Conservation (phyloP, 2,797 vertebrate genomes). For the Neostethus bicornis region DNA sequence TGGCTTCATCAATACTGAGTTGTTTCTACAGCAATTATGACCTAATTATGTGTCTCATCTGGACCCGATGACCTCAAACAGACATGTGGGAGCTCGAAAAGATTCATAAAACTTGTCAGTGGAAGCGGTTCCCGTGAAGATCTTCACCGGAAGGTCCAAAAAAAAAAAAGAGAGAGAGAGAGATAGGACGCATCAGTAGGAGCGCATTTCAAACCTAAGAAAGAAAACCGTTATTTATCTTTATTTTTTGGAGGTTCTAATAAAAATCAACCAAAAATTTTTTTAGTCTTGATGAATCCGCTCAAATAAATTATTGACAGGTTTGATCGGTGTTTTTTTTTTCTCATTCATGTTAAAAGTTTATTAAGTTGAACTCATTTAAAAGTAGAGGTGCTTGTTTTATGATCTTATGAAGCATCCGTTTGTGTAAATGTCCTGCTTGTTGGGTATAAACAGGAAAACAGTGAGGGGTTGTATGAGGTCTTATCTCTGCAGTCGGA, state of each 20-base stretch:
- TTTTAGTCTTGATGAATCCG: too few species aligned
- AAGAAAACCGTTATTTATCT: too few species aligned
- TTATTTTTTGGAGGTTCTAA: too few species aligned
- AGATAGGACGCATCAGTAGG: neutral
- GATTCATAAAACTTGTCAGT: slow-evolving; percentile 79
- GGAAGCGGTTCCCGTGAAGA: slow-evolving; percentile 10
- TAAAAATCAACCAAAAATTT: too few species aligned
- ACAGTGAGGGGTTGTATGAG: slow-evolving; percentile 2
- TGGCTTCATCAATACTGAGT: slow-evolving; percentile 78
- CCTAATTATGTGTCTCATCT: slow-evolving; percentile 81
- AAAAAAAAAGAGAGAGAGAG: slow-evolving; percentile 4
- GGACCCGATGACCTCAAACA: slow-evolving; percentile 78
- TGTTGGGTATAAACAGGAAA: slow-evolving; percentile 14
- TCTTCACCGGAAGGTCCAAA: slow-evolving; percentile 49
- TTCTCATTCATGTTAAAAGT: too few species aligned
- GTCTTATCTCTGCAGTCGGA: slow-evolving; percentile 55
- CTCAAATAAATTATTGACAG: too few species aligned
- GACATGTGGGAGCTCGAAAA: slow-evolving; percentile 64
- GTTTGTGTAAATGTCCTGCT: neutral
- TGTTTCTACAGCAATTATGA: slow-evolving; percentile 77
- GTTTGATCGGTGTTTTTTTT: too few species aligned
- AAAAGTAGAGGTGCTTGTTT: too few species aligned
- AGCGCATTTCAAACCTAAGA: slow-evolving; percentile 21
- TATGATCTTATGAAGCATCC: neutral
- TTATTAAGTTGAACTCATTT: too few species aligned